Evolutionary conservation across 1,140 invertebrate genomes (phyloP).

Genomic region (Cotesia vestalis): DNA sequence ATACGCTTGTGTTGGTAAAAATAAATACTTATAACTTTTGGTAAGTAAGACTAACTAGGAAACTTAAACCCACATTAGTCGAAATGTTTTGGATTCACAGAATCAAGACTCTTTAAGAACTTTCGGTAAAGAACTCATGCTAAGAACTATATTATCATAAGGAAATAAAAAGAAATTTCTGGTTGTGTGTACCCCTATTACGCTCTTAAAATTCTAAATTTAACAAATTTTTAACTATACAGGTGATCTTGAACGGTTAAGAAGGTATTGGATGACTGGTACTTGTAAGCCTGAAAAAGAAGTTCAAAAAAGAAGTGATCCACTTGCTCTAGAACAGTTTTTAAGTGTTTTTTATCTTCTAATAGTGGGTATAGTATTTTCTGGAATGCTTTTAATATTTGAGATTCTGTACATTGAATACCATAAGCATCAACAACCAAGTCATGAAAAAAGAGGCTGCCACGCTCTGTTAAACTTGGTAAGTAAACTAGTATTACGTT

Average conservation of each 20-base stretch:
- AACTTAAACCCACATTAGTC: too few relatives aligned
- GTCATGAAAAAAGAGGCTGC: slow-evolving; percentile 86
- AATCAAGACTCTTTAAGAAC: too few relatives aligned
- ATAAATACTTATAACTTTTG: too few relatives aligned
- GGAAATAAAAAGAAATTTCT: too few relatives aligned
- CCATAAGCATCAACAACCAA: slow-evolving; percentile 85
- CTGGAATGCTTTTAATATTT: slow-evolving; percentile 83
- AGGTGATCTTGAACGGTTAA: slow-evolving; percentile 92
- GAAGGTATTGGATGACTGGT: slow-evolving; percentile 97
- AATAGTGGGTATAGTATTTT: slow-evolving; percentile 90
- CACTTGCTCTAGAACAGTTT: slow-evolving; percentile 95
- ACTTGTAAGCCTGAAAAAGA: slow-evolving; percentile 93
- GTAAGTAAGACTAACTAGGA: too few relatives aligned
- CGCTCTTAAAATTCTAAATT: too few relatives aligned
- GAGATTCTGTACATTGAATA: slow-evolving; percentile 96
- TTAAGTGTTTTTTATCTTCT: slow-evolving; percentile 95
- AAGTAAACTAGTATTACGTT: slow-evolving; percentile 44
- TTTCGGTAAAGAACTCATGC: too few relatives aligned
- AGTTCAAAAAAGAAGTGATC: slow-evolving; percentile 89
- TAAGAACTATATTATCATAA: too few relatives aligned
- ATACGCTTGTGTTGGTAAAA: too few relatives aligned
- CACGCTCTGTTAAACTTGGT: slow-evolving; percentile 91
- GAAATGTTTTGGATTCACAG: too few relatives aligned
- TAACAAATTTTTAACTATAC: slow-evolving; percentile 29
- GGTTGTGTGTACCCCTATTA: too few relatives aligned